Conservation (phyloP, 2,888 invertebrate species). For the Pseudanteris insignis region DNA sequence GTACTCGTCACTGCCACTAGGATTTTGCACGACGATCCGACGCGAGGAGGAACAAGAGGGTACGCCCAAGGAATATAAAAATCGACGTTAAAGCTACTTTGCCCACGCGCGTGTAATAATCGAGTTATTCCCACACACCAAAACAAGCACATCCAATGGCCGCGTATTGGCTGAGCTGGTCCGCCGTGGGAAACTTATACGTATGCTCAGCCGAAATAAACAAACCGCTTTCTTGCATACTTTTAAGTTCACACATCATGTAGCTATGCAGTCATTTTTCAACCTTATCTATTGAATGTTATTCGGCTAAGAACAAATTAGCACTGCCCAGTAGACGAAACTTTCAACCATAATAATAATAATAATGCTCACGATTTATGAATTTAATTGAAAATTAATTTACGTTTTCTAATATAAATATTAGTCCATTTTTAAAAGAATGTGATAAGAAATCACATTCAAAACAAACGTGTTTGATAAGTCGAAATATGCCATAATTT, state of each 20-base stretch:
- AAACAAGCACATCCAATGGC: conserved; percentile 14
- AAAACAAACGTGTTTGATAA: no score
- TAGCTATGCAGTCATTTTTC: not conserved
- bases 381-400: no score
- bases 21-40: conserved; percentile 18
- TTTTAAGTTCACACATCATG: conserved; percentile 16
- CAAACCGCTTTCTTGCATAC: conserved; percentile 36
- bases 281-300: no score
- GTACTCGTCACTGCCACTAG: conserved; percentile 40
- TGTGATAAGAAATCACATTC: no score
- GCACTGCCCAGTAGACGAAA: no score
- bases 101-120: conserved; percentile 63
- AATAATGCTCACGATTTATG: no score
- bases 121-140: conserved; percentile 61
- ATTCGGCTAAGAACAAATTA: no score
- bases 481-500: no score
- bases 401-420: no score
- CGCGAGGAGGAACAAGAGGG: conserved; percentile 41
- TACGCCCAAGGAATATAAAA: conserved; percentile 62
- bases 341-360: no score
- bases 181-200: conserved; percentile 66
- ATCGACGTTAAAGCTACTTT: conserved; percentile 55
- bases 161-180: conserved; percentile 47
- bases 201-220: conserved; percentile 54
- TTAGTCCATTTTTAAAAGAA: no score